Evolutionary conservation across 37 sponge, comb jelly and placozoan genomes (phyloP), one percentile per base, ranked within the genome.

Genomic region (Ianthella basta): DNA sequence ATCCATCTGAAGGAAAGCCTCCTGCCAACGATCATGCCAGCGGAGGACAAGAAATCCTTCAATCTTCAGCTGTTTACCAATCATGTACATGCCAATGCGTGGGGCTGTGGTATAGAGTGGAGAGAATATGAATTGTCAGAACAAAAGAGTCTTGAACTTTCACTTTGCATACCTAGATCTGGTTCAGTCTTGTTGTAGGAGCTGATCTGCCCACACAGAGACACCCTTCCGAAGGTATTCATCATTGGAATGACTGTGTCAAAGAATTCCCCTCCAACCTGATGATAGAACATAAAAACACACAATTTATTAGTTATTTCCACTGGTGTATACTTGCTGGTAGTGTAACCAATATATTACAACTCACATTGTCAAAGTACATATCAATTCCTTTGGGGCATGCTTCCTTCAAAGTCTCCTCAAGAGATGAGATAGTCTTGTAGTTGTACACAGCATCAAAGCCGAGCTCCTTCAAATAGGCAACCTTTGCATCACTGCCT

Each of bases 391-490:
- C 97, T 27, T 96, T 89, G n/a, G 97, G 97, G 50, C 93, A 92
- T 8, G 86, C 87, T 64, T 94, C 84, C 61, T 88, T 91, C 77
- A 94, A 54, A 0, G 89, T 83, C 6, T 86, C 90, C 25, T 73
- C 61, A 44, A 94, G 80, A 39, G 88, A 86, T 16, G 23, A 56
- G 41, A 93, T 80, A 14, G 91, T 96, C 86, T 96, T 96, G 92
- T 96, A 96, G 86, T 96, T 96, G 89, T 83, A 90, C 3, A 94
- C 97, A 54, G 78, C 92, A 85, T 96, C 97, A 91, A 96, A 96
- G 10, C 97, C 87, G n/a, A 86, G 68, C 69, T 69, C 72, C 12
- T 83, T 83, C 55, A 86, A 67, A n/a, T 77, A 59, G 0, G 74
- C 90, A 30, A 94, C 95, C 50, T 96, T 96, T 15, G 82, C 90